These are phyloP conservation scores for Pipa parva DNA, from an alignment of 2,113 vertebrate species.

Conservation along the genomic window DNA sequence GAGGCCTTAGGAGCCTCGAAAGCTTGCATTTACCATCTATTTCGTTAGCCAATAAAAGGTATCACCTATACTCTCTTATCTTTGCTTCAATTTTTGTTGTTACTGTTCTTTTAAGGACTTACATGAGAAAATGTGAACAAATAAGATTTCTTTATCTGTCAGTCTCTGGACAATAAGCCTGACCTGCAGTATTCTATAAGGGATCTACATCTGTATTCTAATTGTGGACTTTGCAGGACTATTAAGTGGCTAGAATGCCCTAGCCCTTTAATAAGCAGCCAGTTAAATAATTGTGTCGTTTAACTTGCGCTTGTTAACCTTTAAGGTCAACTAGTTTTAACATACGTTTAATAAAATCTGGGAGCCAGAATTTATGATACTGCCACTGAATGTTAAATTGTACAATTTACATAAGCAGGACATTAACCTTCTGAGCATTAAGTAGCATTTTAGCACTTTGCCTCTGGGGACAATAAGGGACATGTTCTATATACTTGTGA, in stretches of 20 bases:
- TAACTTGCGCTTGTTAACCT: conserved; percentile 86
- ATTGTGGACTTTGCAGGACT: conserved; percentile 69
- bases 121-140: conserved; percentile 63
- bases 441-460: conserved; percentile 84
- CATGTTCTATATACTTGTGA: conserved; percentile 83
- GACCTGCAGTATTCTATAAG: conserved; percentile 63
- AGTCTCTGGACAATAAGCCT: conserved; percentile 73
- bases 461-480: conserved; percentile 79
- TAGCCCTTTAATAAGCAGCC: conserved; percentile 75
- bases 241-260: conserved; percentile 64
- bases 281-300: conserved; percentile 84
- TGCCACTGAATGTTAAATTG: conserved; percentile 82
- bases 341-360: conserved; percentile 87
- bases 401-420: conserved; percentile 87
- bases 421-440: conserved; percentile 82
- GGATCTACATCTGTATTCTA: conserved; percentile 69
- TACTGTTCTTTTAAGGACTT: too few relatives aligned
- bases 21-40: too few relatives aligned
- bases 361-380: conserved; percentile 80
- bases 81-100: too few relatives aligned
- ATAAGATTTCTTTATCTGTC: conserved; percentile 75
- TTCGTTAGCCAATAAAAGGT: too few relatives aligned
- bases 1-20: too few relatives aligned
- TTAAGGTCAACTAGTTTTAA: conserved; percentile 86
- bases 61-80: too few relatives aligned